phyloP scores from a whole-genome alignment of 2,113 vertebrate species.

The Catharus minimus region DNA sequence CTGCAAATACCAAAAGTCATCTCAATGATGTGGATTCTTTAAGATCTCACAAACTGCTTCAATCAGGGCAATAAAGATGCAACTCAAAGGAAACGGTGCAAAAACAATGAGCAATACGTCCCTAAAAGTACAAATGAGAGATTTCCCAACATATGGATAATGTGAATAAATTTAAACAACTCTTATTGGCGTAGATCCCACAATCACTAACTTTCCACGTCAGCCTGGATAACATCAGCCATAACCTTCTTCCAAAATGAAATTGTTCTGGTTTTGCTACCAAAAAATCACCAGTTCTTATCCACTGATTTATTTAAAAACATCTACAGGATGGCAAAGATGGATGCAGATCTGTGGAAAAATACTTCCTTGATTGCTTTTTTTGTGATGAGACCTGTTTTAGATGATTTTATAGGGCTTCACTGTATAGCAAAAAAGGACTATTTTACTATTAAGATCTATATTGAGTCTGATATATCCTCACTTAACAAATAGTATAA shows the following conservation, averaged over 20 bases:
- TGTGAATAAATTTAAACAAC: background rate
- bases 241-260: background rate
- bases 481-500: background rate
- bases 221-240: background rate
- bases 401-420: background rate
- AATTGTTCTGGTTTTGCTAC: background rate
- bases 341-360: background rate
- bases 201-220: background rate
- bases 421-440: background rate
- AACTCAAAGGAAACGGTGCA: background rate
- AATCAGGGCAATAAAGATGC: background rate
- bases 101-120: background rate
- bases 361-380: background rate
- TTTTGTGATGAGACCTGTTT: background rate
- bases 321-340: background rate
- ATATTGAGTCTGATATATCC: background rate
- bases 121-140: background rate
- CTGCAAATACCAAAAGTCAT: slow-evolving; percentile 69
- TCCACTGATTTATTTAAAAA: background rate
- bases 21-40: background rate
- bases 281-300: background rate
- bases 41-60: background rate
- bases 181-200: background rate
- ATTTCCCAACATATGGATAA: background rate
- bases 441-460: background rate